Percentiles rank a stretch among this genome's conserved stretches.
phyloP scores from a whole-genome alignment of 2,888 invertebrate genomes.

The Stramonita haemastoma region DNA sequence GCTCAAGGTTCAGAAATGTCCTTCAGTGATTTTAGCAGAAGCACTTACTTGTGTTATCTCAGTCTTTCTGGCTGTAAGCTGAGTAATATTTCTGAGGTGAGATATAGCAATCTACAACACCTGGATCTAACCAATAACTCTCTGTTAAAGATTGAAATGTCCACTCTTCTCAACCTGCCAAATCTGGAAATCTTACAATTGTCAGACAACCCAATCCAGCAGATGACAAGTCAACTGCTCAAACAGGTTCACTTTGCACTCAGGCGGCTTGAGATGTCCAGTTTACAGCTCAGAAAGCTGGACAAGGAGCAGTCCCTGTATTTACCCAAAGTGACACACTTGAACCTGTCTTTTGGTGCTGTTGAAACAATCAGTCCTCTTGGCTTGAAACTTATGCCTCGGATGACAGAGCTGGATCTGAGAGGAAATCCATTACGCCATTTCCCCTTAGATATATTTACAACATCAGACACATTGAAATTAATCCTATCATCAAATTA shows the following conservation, averaged over 20 bases:
- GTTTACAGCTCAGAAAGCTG: background rate
- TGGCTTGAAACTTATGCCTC: background rate
- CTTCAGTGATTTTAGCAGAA: background rate
- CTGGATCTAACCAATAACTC: background rate
- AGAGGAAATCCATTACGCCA: background rate
- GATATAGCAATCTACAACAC: background rate
- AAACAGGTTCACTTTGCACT: background rate
- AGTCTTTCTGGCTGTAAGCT: background rate
- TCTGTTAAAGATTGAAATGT: background rate
- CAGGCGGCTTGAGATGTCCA: background rate
- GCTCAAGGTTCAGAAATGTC: constrained; percentile 2
- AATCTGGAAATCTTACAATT: background rate
- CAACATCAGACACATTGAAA: background rate
- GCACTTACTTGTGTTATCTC: background rate
- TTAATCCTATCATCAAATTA: background rate
- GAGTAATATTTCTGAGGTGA: background rate
- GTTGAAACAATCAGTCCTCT: background rate
- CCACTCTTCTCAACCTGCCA: background rate
- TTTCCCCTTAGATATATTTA: background rate
- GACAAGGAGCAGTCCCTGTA: background rate
- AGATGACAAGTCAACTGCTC: background rate
- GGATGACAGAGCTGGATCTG: background rate
- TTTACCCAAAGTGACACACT: background rate
- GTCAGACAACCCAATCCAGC: background rate
- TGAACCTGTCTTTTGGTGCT: background rate